A percentile compares a stretch with the other conserved stretches of the same genome.
Evolutionary conservation across 2,113 vertebrate species (phyloP).

Genomic region (Naja naja): DNA sequence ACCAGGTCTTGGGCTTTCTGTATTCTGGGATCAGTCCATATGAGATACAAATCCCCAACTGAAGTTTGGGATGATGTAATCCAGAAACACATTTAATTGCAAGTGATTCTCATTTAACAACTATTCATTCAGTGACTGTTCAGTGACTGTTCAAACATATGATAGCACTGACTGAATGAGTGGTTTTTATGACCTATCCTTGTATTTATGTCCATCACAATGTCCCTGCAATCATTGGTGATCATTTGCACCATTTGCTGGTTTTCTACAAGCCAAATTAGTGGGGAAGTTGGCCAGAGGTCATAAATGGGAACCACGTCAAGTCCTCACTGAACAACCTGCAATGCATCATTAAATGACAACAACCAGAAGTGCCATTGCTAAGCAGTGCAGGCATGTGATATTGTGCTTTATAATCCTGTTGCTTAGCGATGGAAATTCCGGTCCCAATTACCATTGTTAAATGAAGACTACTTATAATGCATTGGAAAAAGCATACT

Average conservation of each 20-base stretch:
- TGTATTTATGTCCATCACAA: neutral
- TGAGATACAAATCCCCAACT: neutral
- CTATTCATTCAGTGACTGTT: neutral
- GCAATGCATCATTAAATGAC: neutral
- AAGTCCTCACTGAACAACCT: neutral
- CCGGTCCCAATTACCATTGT: neutral
- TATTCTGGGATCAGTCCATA: neutral
- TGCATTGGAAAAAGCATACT: neutral
- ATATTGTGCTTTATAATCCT: neutral
- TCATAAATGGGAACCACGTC: neutral
- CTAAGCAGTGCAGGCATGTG: neutral
- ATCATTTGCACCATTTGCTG: neutral
- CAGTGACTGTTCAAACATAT: neutral
- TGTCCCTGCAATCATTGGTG: neutral
- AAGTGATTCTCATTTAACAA: neutral
- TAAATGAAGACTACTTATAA: neutral
- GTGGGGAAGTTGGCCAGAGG: neutral
- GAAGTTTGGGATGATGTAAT: neutral
- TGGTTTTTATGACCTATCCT: neutral
- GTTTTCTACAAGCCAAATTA: neutral
- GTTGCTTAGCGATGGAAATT: neutral
- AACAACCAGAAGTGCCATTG: neutral
- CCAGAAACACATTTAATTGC: neutral
- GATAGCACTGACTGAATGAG: neutral
- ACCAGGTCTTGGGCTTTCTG: neutral